A percentile compares a stretch with the other conserved stretches of the same genome.
Conservation (phyloP, 2,797 vertebrate genomes). For the Pyrocephalus nanus region DNA sequence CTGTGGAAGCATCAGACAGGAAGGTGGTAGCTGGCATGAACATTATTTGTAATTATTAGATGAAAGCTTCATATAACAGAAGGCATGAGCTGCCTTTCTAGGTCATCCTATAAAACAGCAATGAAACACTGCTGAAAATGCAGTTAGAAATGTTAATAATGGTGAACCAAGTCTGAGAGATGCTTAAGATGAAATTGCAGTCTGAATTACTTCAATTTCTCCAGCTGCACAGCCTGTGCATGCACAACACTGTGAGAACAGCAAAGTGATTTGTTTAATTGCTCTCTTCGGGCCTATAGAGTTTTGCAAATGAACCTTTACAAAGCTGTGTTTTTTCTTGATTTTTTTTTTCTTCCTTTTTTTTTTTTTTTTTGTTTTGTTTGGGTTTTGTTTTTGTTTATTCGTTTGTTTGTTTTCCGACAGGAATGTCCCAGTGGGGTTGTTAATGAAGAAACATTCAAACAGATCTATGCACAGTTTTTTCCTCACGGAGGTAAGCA, state of each 20-base stretch:
- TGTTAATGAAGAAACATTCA: conserved; percentile 97
- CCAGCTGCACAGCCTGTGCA: not conserved
- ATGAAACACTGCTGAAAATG: not conserved
- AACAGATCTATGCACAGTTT: conserved; percentile 98
- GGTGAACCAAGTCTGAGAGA: not conserved
- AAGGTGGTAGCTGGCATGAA: not conserved
- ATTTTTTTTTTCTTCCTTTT: not conserved
- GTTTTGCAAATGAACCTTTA: conserved; percentile 16
- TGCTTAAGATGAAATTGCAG: not conserved
- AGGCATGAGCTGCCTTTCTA: not conserved
- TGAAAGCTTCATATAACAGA: not conserved
- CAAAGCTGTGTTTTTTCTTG: not conserved
- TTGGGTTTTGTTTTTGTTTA: not conserved
- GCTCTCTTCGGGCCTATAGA: not conserved
- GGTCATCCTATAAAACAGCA: not conserved
- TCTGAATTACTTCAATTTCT: not conserved
- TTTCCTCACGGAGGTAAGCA: conserved; percentile 96
- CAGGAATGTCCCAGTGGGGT: conserved; percentile 97
- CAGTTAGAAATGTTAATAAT: not conserved
- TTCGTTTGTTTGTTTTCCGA: not conserved
- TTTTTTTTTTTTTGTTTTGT: not conserved
- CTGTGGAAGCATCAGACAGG: not conserved
- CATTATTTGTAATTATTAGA: not conserved
- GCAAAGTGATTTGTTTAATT: not conserved
- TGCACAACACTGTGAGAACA: not conserved